These are phyloP conservation scores for Smittia aterrima DNA, from an alignment of 2,888 invertebrate species.

Conservation along the genomic window DNA sequence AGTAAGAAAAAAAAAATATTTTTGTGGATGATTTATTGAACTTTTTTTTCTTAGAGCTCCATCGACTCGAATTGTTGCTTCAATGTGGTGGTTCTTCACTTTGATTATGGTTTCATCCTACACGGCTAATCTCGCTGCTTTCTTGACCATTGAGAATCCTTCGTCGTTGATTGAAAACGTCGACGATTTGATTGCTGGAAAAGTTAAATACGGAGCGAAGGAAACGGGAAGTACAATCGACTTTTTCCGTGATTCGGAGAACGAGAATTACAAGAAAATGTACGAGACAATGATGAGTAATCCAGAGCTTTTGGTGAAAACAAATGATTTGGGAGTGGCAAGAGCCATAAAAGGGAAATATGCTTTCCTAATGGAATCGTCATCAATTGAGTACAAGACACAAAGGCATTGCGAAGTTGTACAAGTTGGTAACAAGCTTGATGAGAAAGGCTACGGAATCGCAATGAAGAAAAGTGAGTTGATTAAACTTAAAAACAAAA, in stretches of 20 bases:
- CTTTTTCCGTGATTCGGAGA: conserved; percentile 94
- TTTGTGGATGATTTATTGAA: background rate
- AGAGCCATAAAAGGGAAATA: conserved; percentile 84
- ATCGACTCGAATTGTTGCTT: conserved; percentile 85
- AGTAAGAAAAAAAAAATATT: conserved; percentile 56
- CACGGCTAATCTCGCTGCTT: conserved; percentile 74
- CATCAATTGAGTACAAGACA: conserved; percentile 91
- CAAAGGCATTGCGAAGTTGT: conserved; percentile 87
- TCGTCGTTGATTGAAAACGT: conserved; percentile 73
- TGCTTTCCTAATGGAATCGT: conserved; percentile 97
- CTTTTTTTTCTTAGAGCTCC: conserved; percentile 62
- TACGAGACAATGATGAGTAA: conserved; percentile 96
- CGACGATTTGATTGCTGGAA: conserved; percentile 72
- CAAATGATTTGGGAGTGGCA: conserved; percentile 86
- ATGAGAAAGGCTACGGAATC: conserved; percentile 94
- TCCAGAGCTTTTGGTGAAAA: conserved; percentile 55
- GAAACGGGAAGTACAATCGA: conserved; percentile 79
- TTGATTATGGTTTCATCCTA: conserved; percentile 95
- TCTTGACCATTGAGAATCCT: conserved; percentile 59
- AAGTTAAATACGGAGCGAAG: conserved; percentile 87
- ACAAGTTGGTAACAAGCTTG: conserved; percentile 87
- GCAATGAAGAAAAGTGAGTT: conserved; percentile 78
- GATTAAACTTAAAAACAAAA: conserved; percentile 3
- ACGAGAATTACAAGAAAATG: conserved; percentile 91
- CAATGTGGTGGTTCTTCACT: conserved; percentile 95